Evolutionary conservation across 2,888 invertebrate genomes (phyloP), one percentile per base, ranked within the genome.

Genomic region (Monoplex corrugatus): DNA sequence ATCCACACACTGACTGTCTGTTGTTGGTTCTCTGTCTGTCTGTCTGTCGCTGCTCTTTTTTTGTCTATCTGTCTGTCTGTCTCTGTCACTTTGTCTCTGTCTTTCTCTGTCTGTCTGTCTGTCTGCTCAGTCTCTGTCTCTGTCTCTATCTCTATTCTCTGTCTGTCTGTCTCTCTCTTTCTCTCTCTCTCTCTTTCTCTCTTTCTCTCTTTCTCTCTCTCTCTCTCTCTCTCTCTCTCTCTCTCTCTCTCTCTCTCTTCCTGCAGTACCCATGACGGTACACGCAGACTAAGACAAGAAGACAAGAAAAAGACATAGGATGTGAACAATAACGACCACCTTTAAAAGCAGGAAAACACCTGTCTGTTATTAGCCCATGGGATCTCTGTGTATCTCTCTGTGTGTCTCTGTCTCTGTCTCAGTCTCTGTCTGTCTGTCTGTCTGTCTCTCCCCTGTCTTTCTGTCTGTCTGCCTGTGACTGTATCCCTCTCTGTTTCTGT

Each of bases 391-490:
- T 23, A 16, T 63, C 63, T 87, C 68, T 43, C 50, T 83, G 63
- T n/a, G n/a, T n/a, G n/a, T n/a, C n/a, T n/a, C n/a, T n/a, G n/a
- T n/a, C n/a, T n/a, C n/a, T n/a, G n/a, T n/a, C n/a, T 88, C 38
- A 86, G 82, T 63, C 57, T 88, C 57, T 83, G 2, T 88, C 83
- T 83, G 38, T 88, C 83, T 88, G 5, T 88, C 57, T 88, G 8
- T 88, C 83, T 88, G 16, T 88, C 57, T 83, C 57, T 88, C 57
- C 83, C 13, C 68, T 32, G n/a, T 57, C 57, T 57, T 1, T 57
- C 57, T 57, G 19, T 57, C 5, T 57, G 19, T 57, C 40, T 78
- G 28, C n/a, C 40, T 75, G 6, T 16, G 28, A n/a, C 40, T 38
- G 16, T 38, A 23, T 78, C 23, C 63, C 23, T 23, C 63, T 63